Conservation (phyloP, 1,140 invertebrate species). For the Eurytemora carolleeae region DNA sequence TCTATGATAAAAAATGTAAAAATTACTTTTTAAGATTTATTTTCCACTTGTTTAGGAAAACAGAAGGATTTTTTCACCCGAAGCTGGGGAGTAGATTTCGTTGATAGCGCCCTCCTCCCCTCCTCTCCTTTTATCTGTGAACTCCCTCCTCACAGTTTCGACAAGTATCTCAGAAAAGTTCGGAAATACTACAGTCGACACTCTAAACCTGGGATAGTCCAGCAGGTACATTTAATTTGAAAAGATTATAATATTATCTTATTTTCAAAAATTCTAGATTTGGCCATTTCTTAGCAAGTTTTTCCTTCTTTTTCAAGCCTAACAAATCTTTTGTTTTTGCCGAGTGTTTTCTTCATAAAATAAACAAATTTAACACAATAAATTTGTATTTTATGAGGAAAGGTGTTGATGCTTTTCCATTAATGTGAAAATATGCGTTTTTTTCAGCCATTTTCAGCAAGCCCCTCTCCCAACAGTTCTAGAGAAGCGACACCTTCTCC, state of each 20-base stretch:
- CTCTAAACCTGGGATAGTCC: background rate
- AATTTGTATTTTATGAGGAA: too few relatives aligned
- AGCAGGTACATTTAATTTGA: background rate
- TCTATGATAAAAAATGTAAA: background rate
- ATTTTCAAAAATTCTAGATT: too few relatives aligned
- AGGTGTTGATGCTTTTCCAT: too few relatives aligned
- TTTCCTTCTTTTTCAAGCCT: too few relatives aligned
- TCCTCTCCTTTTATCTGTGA: slow-evolving; percentile 9
- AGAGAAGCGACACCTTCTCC: background rate
- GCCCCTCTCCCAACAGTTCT: background rate
- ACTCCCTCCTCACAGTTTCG: background rate
- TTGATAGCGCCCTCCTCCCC: background rate
- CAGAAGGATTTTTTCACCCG: slow-evolving; percentile 15
- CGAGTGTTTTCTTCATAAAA: too few relatives aligned
- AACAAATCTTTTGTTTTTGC: too few relatives aligned
- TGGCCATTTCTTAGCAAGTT: too few relatives aligned
- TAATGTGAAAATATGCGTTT: too few relatives aligned
- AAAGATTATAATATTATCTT: too few relatives aligned
- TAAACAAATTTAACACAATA: too few relatives aligned
- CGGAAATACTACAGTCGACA: background rate
- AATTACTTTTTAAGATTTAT: background rate
- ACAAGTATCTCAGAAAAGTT: background rate
- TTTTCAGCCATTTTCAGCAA: background rate
- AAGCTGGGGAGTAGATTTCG: slow-evolving; percentile 7
- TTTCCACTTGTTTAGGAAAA: slow-evolving; percentile 9